These are phyloP conservation scores for Drosophila tristis DNA, from an alignment of 1,140 invertebrate species.

Conservation along the genomic window DNA sequence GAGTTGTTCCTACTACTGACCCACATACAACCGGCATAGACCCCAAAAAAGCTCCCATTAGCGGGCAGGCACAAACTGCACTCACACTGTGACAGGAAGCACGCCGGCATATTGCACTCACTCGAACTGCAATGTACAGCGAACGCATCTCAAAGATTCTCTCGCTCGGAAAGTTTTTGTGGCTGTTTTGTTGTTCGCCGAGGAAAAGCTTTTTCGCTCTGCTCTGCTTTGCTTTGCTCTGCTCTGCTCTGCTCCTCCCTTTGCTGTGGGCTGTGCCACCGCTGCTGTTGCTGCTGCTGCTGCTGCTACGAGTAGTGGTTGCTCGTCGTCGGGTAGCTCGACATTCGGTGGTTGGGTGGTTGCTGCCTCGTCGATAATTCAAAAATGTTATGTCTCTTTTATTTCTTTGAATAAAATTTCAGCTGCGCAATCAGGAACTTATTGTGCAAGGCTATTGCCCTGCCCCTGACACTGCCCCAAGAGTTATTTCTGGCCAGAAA, in stretches of 20 bases:
- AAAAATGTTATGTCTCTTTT: conserved; percentile 7
- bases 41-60: conserved; percentile 53
- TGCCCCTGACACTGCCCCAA: no score
- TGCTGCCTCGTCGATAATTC: conserved; percentile 24
- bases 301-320: conserved; percentile 31
- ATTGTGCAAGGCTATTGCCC: conserved; percentile 66
- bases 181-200: not conserved
- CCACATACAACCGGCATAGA: conserved; percentile 71
- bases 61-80: conserved; percentile 13
- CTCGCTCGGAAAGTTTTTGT: conserved; percentile 55
- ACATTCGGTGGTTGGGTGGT: conserved; percentile 25
- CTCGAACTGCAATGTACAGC: conserved; percentile 25
- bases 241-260: conserved; percentile 16
- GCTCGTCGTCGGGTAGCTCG: conserved; percentile 8
- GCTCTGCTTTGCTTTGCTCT: not conserved
- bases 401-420: conserved; percentile 20
- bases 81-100: not conserved
- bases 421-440: conserved; percentile 71
- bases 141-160: conserved; percentile 40
- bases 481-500: no score
- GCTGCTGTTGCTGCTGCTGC: conserved; percentile 19
- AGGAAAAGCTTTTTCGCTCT: conserved; percentile 37
- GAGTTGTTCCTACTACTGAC: conserved; percentile 76
- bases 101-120: conserved; percentile 57
- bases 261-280: conserved; percentile 21